Evolutionary conservation across 2,113 vertebrate genomes (phyloP).

Genomic region (Xyliphius kryptos): DNA sequence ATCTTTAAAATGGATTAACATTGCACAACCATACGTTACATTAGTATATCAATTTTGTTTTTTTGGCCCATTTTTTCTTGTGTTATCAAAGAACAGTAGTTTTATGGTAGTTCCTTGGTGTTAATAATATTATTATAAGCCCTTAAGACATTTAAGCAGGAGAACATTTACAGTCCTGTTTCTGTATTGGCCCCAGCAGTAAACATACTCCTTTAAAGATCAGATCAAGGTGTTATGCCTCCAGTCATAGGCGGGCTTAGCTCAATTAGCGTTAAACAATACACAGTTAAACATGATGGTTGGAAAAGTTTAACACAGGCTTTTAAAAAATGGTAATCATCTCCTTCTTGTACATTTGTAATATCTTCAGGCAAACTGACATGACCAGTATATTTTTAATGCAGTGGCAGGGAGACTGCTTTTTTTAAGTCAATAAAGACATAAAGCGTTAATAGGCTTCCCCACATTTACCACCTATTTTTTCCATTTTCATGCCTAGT

Average conservation of each 20-base stretch:
- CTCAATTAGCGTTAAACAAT: conserved; percentile 26
- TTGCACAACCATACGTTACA: too few relatives aligned
- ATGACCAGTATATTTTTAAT: conserved; percentile 17
- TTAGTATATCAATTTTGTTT: too few relatives aligned
- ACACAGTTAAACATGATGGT: conserved; percentile 28
- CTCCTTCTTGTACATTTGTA: conserved; percentile 21
- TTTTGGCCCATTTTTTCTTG: background rate
- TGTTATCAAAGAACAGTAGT: background rate
- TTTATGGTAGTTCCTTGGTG: conserved; percentile 1
- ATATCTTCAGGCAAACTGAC: conserved; percentile 14
- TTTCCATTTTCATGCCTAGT: too few relatives aligned
- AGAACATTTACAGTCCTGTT: conserved; percentile 12
- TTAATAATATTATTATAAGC: background rate
- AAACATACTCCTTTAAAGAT: conserved; percentile 33
- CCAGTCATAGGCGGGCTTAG: conserved; percentile 11
- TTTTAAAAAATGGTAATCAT: conserved; percentile 24
- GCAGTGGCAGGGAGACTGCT: conserved; percentile 4
- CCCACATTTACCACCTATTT: too few relatives aligned
- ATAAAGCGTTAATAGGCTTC: too few relatives aligned
- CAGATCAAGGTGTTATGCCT: conserved; percentile 39
- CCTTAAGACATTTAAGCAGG: background rate
- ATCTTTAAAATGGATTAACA: too few relatives aligned
- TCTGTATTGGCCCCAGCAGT: conserved; percentile 7
- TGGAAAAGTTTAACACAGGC: conserved; percentile 25
- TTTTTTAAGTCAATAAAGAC: conserved; percentile 1